A percentile compares a stretch with the other conserved stretches of the same genome.
phyloP scores from a whole-genome alignment of 2,888 invertebrate species.

The Drosophila leonis region DNA sequence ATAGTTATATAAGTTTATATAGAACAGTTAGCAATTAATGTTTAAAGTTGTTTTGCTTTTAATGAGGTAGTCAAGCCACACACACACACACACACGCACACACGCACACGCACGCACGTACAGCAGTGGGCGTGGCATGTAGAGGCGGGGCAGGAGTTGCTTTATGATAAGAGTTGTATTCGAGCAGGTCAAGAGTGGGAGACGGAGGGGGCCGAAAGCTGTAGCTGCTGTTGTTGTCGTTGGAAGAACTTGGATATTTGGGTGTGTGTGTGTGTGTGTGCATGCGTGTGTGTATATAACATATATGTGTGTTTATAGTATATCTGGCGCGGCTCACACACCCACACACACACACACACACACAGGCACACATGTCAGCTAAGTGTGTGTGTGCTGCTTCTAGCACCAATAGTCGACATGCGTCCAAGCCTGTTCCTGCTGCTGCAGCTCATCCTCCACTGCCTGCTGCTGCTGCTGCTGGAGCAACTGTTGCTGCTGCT shows the following conservation, averaged over 20 bases:
- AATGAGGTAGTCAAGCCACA: slow-evolving; percentile 79
- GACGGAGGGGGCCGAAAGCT: slow-evolving; percentile 3
- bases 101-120: slow-evolving; percentile 21
- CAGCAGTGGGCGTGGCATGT: slow-evolving; percentile 5
- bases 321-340: slow-evolving; percentile 21
- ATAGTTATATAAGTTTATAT: slow-evolving; percentile 21
- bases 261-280: slow-evolving; percentile 9
- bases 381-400: slow-evolving; percentile 12
- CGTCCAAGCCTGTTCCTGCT: slow-evolving; percentile 67
- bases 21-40: slow-evolving; percentile 47
- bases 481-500: slow-evolving; percentile 33
- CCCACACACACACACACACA: slow-evolving; percentile 20
- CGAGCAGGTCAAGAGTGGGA: slow-evolving; percentile 47
- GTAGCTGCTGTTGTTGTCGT: slow-evolving; percentile 27
- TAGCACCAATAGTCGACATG: slow-evolving; percentile 76
- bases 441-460: slow-evolving; percentile 34
- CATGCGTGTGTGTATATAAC: neutral
- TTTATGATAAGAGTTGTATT: slow-evolving; percentile 48
- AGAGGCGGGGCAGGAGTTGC: neutral
- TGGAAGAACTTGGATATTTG: slow-evolving; percentile 73
- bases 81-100: slow-evolving; percentile 24
- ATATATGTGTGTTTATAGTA: neutral
- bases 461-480: slow-evolving; percentile 40
- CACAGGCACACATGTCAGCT: slow-evolving; percentile 8
- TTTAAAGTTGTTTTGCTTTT: slow-evolving; percentile 38